These are phyloP conservation scores for Malacoctenus gilli DNA, from an alignment of 2,797 vertebrate species.

Conservation along the genomic window DNA sequence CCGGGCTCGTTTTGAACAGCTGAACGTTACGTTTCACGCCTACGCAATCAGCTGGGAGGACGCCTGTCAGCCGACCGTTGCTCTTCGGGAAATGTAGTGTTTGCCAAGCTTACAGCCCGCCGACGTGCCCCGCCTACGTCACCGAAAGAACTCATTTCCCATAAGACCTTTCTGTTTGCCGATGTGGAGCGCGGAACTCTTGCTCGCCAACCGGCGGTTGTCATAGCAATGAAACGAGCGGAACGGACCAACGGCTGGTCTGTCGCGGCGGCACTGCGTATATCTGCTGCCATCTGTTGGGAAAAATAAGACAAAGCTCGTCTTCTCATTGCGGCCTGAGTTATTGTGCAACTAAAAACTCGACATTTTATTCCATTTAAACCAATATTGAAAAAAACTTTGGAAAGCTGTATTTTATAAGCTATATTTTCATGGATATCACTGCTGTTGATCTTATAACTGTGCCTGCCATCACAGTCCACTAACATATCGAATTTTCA, in stretches of 20 bases:
- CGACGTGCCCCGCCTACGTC: accelerated
- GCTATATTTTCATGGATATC: too few species aligned
- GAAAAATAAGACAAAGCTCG: too few species aligned
- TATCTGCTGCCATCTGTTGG: conserved; percentile 71
- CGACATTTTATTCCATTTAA: too few species aligned
- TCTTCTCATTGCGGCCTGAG: too few species aligned
- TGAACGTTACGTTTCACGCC: conserved; percentile 34
- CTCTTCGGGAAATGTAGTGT: conserved; percentile 61
- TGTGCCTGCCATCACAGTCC: too few species aligned
- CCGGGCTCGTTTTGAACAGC: conserved; percentile 46
- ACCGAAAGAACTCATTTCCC: conserved; percentile 61
- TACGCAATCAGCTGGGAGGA: conserved; percentile 45
- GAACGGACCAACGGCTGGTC: background rate
- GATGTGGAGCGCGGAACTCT: conserved; percentile 78
- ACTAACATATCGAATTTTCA: too few species aligned
- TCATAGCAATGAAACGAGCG: conserved; percentile 31
- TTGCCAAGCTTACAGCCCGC: accelerated
- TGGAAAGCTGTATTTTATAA: too few species aligned
- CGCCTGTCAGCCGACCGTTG: background rate
- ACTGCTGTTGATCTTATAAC: too few species aligned
- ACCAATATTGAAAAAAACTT: too few species aligned
- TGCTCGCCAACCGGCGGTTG: conserved; percentile 5
- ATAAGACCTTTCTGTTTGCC: conserved; percentile 49
- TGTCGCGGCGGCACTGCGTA: background rate
- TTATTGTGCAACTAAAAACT: too few species aligned